These are phyloP conservation scores for Halyomorpha halys DNA, from an alignment of 1,140 invertebrate genomes.

Conservation along the genomic window DNA sequence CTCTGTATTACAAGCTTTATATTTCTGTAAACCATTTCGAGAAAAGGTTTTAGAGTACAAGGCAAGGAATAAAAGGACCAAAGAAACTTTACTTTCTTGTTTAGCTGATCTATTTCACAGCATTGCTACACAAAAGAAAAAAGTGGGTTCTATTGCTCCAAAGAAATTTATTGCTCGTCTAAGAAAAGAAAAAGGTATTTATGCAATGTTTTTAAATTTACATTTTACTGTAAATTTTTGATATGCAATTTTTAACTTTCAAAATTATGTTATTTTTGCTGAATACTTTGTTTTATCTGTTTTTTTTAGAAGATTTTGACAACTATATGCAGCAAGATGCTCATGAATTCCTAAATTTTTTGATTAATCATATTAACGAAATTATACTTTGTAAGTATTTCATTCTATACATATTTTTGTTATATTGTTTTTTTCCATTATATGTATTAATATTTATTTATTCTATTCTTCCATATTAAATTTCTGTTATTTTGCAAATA, in stretches of 20 bases:
- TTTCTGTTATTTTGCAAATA: background rate
- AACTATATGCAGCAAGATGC: constrained; percentile 99
- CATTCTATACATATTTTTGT: background rate
- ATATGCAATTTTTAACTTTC: background rate
- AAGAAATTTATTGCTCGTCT: constrained; percentile 98
- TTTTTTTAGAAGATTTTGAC: constrained; percentile 88
- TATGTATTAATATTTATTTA: background rate
- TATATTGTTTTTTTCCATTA: background rate
- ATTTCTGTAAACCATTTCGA: constrained; percentile 97
- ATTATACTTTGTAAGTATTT: constrained; percentile 69
- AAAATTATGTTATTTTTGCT: background rate
- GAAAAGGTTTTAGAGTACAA: constrained; percentile 98
- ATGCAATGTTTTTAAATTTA: background rate
- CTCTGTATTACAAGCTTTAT: constrained; percentile 96
- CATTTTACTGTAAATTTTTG: background rate
- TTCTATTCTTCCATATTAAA: background rate
- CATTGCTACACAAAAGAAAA: constrained; percentile 98
- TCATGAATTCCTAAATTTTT: constrained; percentile 98
- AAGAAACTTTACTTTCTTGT: constrained; percentile 95
- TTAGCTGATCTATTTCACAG: constrained; percentile 97
- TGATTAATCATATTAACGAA: constrained; percentile 94
- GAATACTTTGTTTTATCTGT: constrained; percentile 31
- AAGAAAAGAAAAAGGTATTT: constrained; percentile 92
- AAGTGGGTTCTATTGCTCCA: constrained; percentile 97
- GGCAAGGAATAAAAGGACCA: constrained; percentile 92